A percentile compares a stretch with the other conserved stretches of the same genome.
Evolutionary conservation across 2,113 vertebrate genomes (phyloP).

Genomic region (Gallinago paraguaiae): DNA sequence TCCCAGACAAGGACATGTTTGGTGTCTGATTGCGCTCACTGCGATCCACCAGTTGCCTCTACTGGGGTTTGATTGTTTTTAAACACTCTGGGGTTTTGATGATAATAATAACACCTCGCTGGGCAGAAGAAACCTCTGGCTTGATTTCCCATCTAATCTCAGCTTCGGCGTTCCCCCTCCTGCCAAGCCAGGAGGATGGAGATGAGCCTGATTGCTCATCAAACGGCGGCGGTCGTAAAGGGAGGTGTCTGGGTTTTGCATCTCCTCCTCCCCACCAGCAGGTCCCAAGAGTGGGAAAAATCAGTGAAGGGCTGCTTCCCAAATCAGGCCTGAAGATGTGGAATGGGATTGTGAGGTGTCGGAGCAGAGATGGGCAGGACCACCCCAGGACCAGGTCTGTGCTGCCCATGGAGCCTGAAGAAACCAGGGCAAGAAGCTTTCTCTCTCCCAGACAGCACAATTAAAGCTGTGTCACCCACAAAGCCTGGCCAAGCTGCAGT

Average conservation of each 20-base stretch:
- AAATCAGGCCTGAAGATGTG: neutral
- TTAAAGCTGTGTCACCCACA: neutral
- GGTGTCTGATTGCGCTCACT: neutral
- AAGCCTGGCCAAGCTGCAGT: fast-evolving
- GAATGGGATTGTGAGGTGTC: neutral
- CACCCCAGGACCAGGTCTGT: neutral
- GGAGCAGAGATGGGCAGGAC: neutral
- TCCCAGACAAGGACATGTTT: neutral
- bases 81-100: slow-evolving; percentile 50
- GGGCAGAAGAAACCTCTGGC: neutral
- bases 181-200: neutral
- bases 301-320: neutral
- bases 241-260: neutral
- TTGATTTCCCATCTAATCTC: slow-evolving; percentile 42
- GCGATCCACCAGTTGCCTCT: neutral
- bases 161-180: neutral
- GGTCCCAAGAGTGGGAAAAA: neutral
- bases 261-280: neutral
- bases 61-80: slow-evolving; percentile 40
- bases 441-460: neutral
- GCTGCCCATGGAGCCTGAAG: neutral
- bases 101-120: slow-evolving; percentile 30
- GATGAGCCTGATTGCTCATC: slow-evolving; percentile 55
- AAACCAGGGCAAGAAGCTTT: neutral
- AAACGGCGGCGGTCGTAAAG: neutral